A percentile compares a stretch with the other conserved stretches of the same genome.
These are phyloP conservation scores for Varanus salvator DNA, from an alignment of 2,113 vertebrate genomes.

Conservation along the genomic window DNA sequence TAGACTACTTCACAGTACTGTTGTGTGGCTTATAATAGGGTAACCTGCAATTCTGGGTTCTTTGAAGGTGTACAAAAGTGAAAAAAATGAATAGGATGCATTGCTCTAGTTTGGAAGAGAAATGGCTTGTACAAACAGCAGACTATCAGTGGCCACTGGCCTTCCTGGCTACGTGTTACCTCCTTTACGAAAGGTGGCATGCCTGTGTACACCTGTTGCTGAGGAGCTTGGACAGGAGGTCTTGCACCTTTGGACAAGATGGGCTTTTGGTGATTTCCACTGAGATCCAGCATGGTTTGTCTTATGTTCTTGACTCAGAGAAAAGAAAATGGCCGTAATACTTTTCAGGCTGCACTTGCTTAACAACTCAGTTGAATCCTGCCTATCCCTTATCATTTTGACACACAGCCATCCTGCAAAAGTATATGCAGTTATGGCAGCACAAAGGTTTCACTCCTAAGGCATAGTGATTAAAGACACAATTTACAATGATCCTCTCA, in stretches of 20 bases:
- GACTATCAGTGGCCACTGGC: no score
- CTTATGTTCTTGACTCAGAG: no score
- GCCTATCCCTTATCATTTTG: neutral
- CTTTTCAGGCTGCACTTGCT: slow-evolving; percentile 13
- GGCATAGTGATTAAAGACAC: neutral
- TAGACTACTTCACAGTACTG: neutral
- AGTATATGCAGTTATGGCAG: accelerated
- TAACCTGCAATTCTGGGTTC: neutral
- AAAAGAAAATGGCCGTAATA: neutral
- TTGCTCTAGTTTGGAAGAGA: neutral
- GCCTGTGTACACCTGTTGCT: no score
- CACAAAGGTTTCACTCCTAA: neutral
- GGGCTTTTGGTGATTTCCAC: no score
- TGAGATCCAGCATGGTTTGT: no score
- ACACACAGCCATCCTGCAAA: neutral
- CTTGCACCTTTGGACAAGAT: no score
- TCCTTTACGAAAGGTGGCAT: no score
- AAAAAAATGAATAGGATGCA: neutral
- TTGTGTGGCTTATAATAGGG: neutral
- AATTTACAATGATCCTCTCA: neutral
- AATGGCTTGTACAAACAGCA: no score
- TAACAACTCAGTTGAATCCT: neutral
- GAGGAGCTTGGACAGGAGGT: no score
- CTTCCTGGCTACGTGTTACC: no score
- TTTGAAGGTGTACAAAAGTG: neutral